Base-by-base conservation (phyloP, 1,140 invertebrate genomes). In the Spodoptera frugiperda region DNA sequence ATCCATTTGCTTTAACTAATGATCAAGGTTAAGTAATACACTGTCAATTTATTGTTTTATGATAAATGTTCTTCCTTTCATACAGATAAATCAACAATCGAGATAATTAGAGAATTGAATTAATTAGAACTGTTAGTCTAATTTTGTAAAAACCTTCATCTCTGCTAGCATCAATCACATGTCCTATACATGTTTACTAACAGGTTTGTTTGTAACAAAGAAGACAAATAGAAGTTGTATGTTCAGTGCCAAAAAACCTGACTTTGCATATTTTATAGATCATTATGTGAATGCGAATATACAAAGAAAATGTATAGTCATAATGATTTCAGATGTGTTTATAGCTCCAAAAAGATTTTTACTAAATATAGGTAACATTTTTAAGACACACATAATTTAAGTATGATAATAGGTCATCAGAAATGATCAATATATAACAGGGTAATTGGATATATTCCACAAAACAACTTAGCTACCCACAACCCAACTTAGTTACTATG, bases 171-270 rank as follows among this genome's bases (percentile, higher is more conserved):
- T 39, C 9, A 6, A 39, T 39, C 33, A 39, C 33, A 39, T 39
- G 33, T 6, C 33, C 33, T 10, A 39, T 8, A 39, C 33, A 39
- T 39, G 33, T 39, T 39, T 39, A 39, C 33, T 6, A 39, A 39
- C 33, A 39, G 33, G 33, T 61, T 44, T 19, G 33, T 61, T 44
- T 19, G 15, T 17, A 61, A 44, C 30, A 61, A 61, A 59, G 57
- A 59, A 57, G 30, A 15, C 30, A 59, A 33, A 12, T 59, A 59
- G 15, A 44, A 44, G 33, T 9, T 11, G 33, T 17, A 61, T 61
- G 57, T 44, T 44, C 30, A 3, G 25, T 61, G 57, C 57, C 57
- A 61, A 61, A 61, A 61, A 61, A 17, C 30, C 57, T 61, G 57
- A 61, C 57, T 44, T 9, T 4, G 30, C 57, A 17, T 44, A 61